Evolutionary conservation across 2,888 invertebrate genomes (phyloP), one percentile per base, ranked within the genome.

Genomic region (Plagiodera versicolora): DNA sequence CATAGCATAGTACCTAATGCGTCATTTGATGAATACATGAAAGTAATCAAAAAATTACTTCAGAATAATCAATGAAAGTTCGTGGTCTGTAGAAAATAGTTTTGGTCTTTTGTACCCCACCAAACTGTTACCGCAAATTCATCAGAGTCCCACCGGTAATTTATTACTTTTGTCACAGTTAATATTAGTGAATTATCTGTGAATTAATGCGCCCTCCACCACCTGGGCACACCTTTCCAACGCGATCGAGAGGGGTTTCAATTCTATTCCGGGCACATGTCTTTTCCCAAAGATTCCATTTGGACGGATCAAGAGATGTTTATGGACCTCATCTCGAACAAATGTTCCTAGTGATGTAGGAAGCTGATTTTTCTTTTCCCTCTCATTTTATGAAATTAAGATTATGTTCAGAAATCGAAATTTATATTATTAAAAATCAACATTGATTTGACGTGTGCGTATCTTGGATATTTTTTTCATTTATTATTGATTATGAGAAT

Each of bases 161-260:
- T 66, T 64, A 65, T 64, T 56, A 60, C 56, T 45, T 64, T 66
- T 64, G 64, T 64, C 64, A 66, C 60, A 60, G 58, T 51, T 67
- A 65, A 67, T 67, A 58, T 56, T 59, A 56, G 63, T 64, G 68
- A 69, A 69, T 72, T 69, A 70, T 67, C 65, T 58, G 67, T 69
- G 68, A 71, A 68, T 68, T 71, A 71, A 69, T 60, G 69, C 66
- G 71, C 67, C 67, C 45, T 51, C 45, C 60, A 58, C 66, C 72
- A 72, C 72, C 72, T 72, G 70, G 72, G 67, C 63, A 54, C 69
- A 72, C 71, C 69, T 72, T 70, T 65, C 60, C 54, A 59, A 17
- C 44, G 62, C 59, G 64, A 60, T 64, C 66, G 63, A 66, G 18
- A 45, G 47, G 51, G 61, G 59, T 59, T 58, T 60, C 55, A 56